Conservation (phyloP, 2,113 vertebrate species). For the Brachypodius melanocephalos region DNA sequence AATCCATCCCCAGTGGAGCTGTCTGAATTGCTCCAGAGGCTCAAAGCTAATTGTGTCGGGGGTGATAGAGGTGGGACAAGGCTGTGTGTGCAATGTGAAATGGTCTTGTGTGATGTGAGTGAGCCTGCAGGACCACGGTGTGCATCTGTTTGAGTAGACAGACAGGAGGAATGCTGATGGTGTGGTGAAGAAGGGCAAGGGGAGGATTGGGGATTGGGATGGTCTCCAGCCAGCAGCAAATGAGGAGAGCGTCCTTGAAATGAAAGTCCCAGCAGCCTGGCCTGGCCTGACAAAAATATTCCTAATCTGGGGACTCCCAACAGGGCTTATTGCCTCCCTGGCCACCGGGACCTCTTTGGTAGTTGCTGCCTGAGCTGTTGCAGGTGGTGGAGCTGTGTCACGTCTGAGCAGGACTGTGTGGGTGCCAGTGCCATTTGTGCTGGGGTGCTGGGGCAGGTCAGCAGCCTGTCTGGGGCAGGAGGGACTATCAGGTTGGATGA, state of each 20-base stretch:
- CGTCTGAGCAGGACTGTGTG: accelerated
- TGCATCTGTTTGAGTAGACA: background rate
- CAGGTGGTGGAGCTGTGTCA: background rate
- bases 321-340: background rate
- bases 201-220: background rate
- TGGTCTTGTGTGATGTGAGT: background rate
- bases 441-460: background rate
- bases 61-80: background rate
- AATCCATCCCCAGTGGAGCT: background rate
- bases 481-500: background rate
- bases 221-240: background rate
- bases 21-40: background rate
- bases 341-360: background rate
- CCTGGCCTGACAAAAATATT: background rate
- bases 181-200: background rate
- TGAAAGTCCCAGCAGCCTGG: background rate
- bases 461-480: background rate
- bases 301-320: background rate
- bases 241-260: background rate
- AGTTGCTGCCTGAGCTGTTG: background rate
- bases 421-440: background rate
- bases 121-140: background rate
- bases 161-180: background rate
- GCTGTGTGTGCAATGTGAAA: background rate
- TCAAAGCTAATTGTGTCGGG: background rate